A percentile compares a stretch with the other conserved stretches of the same genome.
Conservation (phyloP, 2,113 vertebrate genomes). For the Xyliphius kryptos region DNA sequence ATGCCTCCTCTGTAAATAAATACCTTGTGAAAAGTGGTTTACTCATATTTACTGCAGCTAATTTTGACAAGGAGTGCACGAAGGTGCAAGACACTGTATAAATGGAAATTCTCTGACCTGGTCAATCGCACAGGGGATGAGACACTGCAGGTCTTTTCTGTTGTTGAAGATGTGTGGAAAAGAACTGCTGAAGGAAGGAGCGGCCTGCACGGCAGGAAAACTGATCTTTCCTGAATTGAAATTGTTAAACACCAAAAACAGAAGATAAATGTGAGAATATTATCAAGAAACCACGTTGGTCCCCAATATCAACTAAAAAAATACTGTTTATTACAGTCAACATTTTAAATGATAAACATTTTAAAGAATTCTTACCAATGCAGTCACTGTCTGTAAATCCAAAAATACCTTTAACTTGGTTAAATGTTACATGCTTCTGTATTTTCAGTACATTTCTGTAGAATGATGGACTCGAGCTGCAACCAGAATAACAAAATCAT, state of each 20-base stretch:
- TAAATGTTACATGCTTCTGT: conserved; percentile 96
- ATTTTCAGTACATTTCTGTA: conserved; percentile 89
- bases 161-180: conserved; percentile 89
- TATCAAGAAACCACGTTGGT: too few species aligned
- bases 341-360: too few species aligned
- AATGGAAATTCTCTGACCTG: conserved; percentile 73
- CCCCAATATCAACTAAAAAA: too few species aligned
- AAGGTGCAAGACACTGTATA: too few species aligned
- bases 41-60: too few species aligned
- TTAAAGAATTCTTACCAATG: conserved; percentile 74
- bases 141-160: conserved; percentile 82
- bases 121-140: conserved; percentile 96
- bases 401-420: conserved; percentile 98
- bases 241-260: neutral
- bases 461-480: conserved; percentile 79
- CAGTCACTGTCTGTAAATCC: conserved; percentile 95
- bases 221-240: conserved; percentile 83
- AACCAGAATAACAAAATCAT: conserved; percentile 8
- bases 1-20: too few species aligned
- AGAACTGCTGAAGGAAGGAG: conserved; percentile 90
- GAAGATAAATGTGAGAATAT: too few species aligned
- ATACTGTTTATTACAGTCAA: too few species aligned
- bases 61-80: too few species aligned
- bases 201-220: conserved; percentile 94
- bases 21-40: too few species aligned